These are phyloP conservation scores for Dryomyza anilis DNA, from an alignment of 2,888 invertebrate genomes.

Conservation along the genomic window DNA sequence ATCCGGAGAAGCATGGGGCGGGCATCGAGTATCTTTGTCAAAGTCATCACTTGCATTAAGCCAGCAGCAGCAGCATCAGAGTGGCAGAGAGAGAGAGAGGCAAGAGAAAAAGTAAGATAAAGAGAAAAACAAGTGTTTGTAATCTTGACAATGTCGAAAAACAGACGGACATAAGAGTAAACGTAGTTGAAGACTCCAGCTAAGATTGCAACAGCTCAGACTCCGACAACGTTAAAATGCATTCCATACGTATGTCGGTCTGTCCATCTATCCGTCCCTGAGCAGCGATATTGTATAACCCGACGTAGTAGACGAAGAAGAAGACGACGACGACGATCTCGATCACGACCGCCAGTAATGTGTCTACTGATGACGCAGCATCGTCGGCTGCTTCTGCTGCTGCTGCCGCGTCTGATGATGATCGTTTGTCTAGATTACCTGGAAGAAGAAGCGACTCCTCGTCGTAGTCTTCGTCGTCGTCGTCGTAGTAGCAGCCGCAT, in stretches of 20 bases:
- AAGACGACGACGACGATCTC: conserved; percentile 4
- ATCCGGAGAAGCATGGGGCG: too few species aligned
- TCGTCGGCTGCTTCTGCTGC: background rate
- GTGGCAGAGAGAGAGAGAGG: background rate
- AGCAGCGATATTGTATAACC: background rate
- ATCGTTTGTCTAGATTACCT: conserved; percentile 41
- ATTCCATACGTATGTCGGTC: background rate
- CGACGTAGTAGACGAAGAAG: background rate
- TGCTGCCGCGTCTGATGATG: conserved; percentile 23
- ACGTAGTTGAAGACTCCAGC: too few species aligned
- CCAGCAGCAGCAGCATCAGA: background rate
- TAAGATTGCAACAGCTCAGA: too few species aligned
- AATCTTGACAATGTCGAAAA: conserved; percentile 16
- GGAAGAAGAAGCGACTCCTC: too few species aligned
- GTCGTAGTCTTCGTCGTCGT: background rate
- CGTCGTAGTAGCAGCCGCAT: background rate
- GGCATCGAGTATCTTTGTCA: too few species aligned
- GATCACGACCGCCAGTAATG: conserved; percentile 20
- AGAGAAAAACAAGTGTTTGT: conserved; percentile 21
- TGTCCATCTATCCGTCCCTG: background rate
- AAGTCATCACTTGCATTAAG: background rate
- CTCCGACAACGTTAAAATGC: background rate
- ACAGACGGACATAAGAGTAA: background rate
- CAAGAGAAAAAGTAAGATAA: background rate
- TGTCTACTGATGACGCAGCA: conserved; percentile 11